Evolutionary conservation across 2,797 vertebrate species (phyloP).

Genomic region (Myripristis jacobus): DNA sequence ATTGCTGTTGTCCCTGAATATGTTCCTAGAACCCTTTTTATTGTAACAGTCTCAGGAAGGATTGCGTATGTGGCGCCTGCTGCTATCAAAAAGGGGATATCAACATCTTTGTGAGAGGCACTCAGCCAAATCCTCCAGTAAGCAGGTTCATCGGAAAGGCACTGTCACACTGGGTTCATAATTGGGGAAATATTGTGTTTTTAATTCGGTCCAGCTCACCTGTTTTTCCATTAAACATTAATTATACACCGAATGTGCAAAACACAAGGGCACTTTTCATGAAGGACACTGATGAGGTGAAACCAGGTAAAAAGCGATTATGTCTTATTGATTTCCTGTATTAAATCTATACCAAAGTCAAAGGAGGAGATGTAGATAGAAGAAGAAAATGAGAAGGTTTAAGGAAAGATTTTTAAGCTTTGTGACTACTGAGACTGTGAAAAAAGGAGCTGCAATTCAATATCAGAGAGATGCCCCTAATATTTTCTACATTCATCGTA

Average conservation of each 20-base stretch:
- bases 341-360: no score
- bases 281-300: no score
- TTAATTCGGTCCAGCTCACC: not conserved
- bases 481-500: slow-evolving; percentile 39
- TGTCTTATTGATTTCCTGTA: no score
- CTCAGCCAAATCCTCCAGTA: slow-evolving; percentile 40
- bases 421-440: no score
- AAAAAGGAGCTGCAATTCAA: no score
- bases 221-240: not conserved
- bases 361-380: no score
- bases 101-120: slow-evolving; percentile 56
- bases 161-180: slow-evolving; percentile 32
- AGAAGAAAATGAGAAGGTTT: no score
- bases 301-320: no score
- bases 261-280: no score
- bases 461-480: not conserved
- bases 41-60: slow-evolving; percentile 64
- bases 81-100: slow-evolving; percentile 70
- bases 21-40: slow-evolving; percentile 69
- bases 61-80: slow-evolving; percentile 66
- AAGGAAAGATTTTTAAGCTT: no score
- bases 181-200: slow-evolving; percentile 9
- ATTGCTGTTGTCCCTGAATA: slow-evolving; percentile 61
- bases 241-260: no score
- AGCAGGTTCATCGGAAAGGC: slow-evolving; percentile 48